Base-by-base conservation (phyloP, 2,113 vertebrate genomes). In the Rhynchopsitta pachyrhyncha region DNA sequence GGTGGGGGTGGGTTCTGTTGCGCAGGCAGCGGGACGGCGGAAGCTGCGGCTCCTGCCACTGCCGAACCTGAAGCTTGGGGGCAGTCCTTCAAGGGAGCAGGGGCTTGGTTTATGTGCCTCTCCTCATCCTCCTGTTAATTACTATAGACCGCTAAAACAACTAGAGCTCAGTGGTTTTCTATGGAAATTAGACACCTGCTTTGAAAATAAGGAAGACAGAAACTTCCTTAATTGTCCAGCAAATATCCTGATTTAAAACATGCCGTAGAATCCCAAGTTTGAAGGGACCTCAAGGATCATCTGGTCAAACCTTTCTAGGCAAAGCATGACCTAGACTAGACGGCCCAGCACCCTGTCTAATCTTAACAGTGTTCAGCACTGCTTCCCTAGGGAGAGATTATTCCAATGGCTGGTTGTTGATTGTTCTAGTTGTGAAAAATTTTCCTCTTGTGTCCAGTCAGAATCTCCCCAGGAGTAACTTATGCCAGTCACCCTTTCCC, bases 71-170 rank as follows among this genome's bases (percentile, higher is more conserved):
- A 3, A 2, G 4, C 35, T 22, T 20, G 11, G 2, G 39, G 6
- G 2, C 9, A 3, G 42, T 0, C 20, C 2, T 4, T 2, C 1
- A 2, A 3, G 27, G 13, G 9, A 12, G 28, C 33, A 7, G 39
- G 3, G 2, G 3, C 44, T 11, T 7, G 19, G 17, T 41, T 11
- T 4, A 1, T 4, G 24, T 29, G 14, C 25, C 31, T 9, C 14
- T 28, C 55, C 23, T 27, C 39, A 9, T 12, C 2, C 8, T 31
- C 50, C 64, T 5, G 0, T 2, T 46, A 3, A 19, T 22, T 50
- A 1, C 62, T 10, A 22, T 4, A 7, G 23, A 9, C 6, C 44
- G 27, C 29, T 11, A 5, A 2, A 53, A 29, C 16, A 12, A 3
- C 7, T 5, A 1, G 28, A 39, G 44, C 24, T 50, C 50, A 1